Base-by-base conservation (phyloP, 1,140 invertebrate genomes). In the Nomia melanderi region DNA sequence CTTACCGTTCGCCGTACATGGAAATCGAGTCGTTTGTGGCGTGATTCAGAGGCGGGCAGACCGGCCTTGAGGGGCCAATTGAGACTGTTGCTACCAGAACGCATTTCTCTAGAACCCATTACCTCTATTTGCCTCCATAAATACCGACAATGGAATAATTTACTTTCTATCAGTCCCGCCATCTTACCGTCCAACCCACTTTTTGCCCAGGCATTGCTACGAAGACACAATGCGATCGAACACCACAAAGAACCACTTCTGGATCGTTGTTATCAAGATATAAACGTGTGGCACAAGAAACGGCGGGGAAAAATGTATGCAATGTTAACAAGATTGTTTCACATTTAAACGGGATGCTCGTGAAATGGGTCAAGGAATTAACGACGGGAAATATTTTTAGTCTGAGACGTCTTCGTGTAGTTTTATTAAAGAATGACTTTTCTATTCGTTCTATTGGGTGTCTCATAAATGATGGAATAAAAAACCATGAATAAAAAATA, bases 81-180 rank as follows among this genome's bases (percentile, higher is more conserved):
- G 54, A 57, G 54, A 29, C 29, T 31, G 54, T 31, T 57, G 54
- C 54, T 29, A 57, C 54, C 29, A 31, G 27, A 57, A 57, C 29
- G 54, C 54, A 57, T 57, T 29, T 20, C 27, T 57, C 27, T 31
- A 31, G 54, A 57, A 57, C 27, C 27, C 54, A 57, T 57, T 57
- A 57, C 54, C 17, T 20, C 54, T 31, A 57, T 31, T 57, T 31
- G 54, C 54, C 6, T 57, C 27, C 54, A 57, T 57, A 57, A 57
- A 31, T 57, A 57, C 54, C 17, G 54, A 57, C 54, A 57, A 31
- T 57, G 54, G 54, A 57, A 57, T 31, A 57, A 57, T 57, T 57
- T 29, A 17, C 54, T 31, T 20, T 57, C 12, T 31, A 57, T 57
- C 54, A 2, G 14, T 20, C 54, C 27, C 14, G 12, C 6, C 20